Base-by-base conservation (phyloP, 2,888 invertebrate species). In the Opisthograptis luteolata region DNA sequence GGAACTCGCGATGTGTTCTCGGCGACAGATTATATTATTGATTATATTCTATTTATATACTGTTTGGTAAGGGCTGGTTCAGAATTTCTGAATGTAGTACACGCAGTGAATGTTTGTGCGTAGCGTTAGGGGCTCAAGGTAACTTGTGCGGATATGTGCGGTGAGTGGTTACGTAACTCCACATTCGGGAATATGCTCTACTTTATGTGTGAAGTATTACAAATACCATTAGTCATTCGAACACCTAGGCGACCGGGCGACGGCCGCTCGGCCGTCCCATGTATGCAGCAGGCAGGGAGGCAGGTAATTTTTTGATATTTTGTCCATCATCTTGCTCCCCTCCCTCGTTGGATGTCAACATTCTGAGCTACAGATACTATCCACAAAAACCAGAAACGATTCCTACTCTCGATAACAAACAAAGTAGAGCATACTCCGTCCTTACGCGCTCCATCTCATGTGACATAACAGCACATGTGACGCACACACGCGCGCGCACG, bases 391-490 rank as follows among this genome's bases (percentile, higher is more conserved):
- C 49, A 40, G 41, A 51, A 17, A 20, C 25, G 13, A 27, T 27
- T n/a, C n/a, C n/a, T n/a, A n/a, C n/a, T n/a, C 32, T 36, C 22
- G 37, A 35, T 4, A 25, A 25, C 8, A 25, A 49, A 42, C 34
- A 43, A 31, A 54, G 44, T 44, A 19, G 47, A 54, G 50, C 47
- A 35, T 17, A 12, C 15, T 28, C 12, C 40, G 19, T 27, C 15
- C 9, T 9, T 7, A 15, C 68, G 64, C 55, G 62, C 68, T 60
- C 61, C 55, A 68, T 62, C 75, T 71, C 68, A 60, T 68, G 76
- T 84, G 84, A 84, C 84, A 84, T 82, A 83, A 81, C 73, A 69
- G 61, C 58, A 60, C 63, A 55, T 59, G 56, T 56, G 46, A 37
- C 64, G 44, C 69, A 60, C 67, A 65, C 69, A 62, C 46, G 46